phyloP scores from a whole-genome alignment of 2,797 vertebrate genomes.

The Morus bassanus region DNA sequence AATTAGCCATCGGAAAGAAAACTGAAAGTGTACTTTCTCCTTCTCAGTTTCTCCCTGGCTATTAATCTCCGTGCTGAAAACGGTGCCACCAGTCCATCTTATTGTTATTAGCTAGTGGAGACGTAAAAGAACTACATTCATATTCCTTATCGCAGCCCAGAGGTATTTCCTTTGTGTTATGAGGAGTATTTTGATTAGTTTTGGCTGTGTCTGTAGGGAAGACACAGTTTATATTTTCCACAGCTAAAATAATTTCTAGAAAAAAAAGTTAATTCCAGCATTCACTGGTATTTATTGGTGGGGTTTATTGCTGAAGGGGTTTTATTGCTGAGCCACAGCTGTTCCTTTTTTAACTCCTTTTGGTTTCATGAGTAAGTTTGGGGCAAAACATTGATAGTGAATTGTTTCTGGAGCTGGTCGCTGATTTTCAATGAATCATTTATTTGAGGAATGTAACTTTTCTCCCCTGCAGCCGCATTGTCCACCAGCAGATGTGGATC shows the following conservation, averaged over 20 bases:
- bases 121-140: conserved; percentile 8
- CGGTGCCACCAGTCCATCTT: conserved; percentile 10
- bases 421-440: neutral
- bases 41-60: neutral
- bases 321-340: neutral
- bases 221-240: conserved; percentile 54
- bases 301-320: neutral
- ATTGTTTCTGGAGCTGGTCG: neutral
- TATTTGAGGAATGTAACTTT: neutral
- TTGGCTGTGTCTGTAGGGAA: conserved; percentile 34
- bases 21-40: conserved; percentile 56
- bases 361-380: neutral
- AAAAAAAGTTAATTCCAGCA: neutral
- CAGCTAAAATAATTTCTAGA: conserved; percentile 11
- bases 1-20: conserved; percentile 67
- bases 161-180: conserved; percentile 52
- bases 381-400: neutral
- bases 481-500: neutral
- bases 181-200: conserved; percentile 58
- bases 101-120: conserved; percentile 30
- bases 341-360: neutral
- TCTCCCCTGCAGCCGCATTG: neutral
- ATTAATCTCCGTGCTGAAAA: conserved; percentile 26
- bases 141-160: conserved; percentile 46
- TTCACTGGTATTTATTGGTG: neutral